phyloP scores from a whole-genome alignment of 2,113 vertebrate genomes.

The Synodontis membranacea region DNA sequence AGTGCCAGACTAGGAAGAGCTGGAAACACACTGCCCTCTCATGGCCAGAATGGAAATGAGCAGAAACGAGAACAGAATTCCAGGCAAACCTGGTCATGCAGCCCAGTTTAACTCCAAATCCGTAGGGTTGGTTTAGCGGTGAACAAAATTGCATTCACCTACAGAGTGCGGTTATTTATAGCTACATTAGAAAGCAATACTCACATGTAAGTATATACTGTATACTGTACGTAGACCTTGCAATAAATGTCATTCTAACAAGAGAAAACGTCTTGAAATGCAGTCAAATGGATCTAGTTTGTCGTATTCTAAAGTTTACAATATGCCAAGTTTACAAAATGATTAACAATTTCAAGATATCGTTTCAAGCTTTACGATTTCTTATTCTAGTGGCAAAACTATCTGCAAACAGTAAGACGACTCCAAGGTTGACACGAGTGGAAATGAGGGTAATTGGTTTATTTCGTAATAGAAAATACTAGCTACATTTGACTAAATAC shows the following conservation, averaged over 20 bases:
- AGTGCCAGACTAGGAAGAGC: background rate
- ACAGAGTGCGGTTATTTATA: background rate
- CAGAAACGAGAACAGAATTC: background rate
- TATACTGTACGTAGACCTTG: background rate
- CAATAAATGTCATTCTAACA: background rate
- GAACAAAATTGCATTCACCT: background rate
- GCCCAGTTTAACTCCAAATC: background rate
- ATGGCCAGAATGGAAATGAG: conserved; percentile 3
- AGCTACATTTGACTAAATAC: background rate
- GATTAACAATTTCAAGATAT: background rate
- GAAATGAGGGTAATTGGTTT: background rate
- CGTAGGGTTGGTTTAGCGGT: too few species aligned
- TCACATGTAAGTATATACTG: background rate
- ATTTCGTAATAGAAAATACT: background rate
- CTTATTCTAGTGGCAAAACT: background rate
- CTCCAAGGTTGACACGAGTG: background rate
- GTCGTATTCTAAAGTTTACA: background rate
- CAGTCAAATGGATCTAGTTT: background rate
- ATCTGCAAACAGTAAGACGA: background rate
- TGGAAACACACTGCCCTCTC: conserved; percentile 26
- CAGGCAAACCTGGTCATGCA: background rate
- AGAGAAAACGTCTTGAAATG: background rate
- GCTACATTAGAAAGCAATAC: background rate
- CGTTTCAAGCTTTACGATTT: background rate
- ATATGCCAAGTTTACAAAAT: background rate